Evolutionary conservation across 2,113 vertebrate genomes (phyloP).

Genomic region (Hirundichthys speculiger): DNA sequence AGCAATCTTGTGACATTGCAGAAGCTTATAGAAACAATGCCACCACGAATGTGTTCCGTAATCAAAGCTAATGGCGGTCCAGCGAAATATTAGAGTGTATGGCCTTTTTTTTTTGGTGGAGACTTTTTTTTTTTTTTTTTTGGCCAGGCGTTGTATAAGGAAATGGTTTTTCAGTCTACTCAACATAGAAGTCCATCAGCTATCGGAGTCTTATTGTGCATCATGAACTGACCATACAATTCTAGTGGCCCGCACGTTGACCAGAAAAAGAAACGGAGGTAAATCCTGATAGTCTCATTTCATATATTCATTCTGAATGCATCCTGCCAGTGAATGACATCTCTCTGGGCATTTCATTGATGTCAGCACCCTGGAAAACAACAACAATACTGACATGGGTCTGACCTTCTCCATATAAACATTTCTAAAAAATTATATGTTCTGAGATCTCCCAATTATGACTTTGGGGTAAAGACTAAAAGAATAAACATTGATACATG

Average conservation of each 20-base stretch:
- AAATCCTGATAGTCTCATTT: constrained; percentile 20
- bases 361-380: too few species aligned
- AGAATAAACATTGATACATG: constrained; percentile 10
- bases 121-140: too few species aligned
- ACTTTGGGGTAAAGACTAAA: constrained; percentile 18
- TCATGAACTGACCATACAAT: constrained; percentile 34
- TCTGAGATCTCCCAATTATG: background rate
- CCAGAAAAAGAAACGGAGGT: background rate
- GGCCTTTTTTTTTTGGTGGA: too few species aligned
- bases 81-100: too few species aligned
- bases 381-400: constrained; percentile 39
- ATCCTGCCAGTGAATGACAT: constrained; percentile 12
- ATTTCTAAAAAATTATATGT: background rate
- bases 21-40: too few species aligned
- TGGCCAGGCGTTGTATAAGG: too few species aligned
- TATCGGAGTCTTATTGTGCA: constrained; percentile 32
- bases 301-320: constrained; percentile 19
- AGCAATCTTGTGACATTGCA: too few species aligned
- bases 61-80: too few species aligned
- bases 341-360: too few species aligned
- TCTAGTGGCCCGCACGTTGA: background rate
- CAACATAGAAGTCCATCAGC: constrained; percentile 39
- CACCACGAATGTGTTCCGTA: too few species aligned
- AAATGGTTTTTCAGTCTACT: constrained; percentile 65
- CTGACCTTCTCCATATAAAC: constrained; percentile 30